Base-by-base conservation (phyloP, 1,140 invertebrate species). In the Steinernema khuongi region DNA sequence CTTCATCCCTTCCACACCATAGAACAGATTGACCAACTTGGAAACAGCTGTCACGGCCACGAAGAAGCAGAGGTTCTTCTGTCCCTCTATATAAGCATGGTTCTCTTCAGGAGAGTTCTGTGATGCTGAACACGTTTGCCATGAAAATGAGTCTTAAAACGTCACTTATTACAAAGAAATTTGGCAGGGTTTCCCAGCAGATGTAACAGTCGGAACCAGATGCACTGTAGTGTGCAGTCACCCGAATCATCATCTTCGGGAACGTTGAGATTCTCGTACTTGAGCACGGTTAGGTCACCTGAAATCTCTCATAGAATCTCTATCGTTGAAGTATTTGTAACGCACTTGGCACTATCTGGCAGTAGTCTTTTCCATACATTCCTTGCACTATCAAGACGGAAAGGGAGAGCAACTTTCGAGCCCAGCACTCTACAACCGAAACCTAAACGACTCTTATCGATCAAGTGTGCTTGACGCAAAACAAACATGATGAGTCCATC, bases 11-110 rank as follows among this genome's bases (percentile, higher is more conserved):
- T 31, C 30, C 14, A 31, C 60, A 81, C 81, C 82, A 72, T 80
- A 82, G 72, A 84, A 85, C 30, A 84, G 73, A 71, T 84, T 83
- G 67, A 84, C 74, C 74, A 84, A 77, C 67, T 81, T 79, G 18
- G 73, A 70, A 30, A 82, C 68, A 4, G 79, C 75, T 19, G 73
- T 44, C 17, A 81, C 74, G 18, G 83, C 77, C 36, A 83, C 44
- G 69, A 85, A 84, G 68, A 84, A 84, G 1, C 74, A 80, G 14
- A 82, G 50, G 7, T 76, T 68, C n/a, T 50, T 41, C 69, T 81
- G 79, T 36, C 71, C 79, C 0, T 26, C 22, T 36, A 74, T 74
- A 1, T 68, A 68, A 1, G 72, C 11, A 72, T 44, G 30, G 31
- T 68, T 67, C 26, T 44, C 7, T 28, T 44, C n/a, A 28, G 30